Evolutionary conservation across 2,797 vertebrate genomes (phyloP).

Genomic region (Tympanoctomys barrerae): DNA sequence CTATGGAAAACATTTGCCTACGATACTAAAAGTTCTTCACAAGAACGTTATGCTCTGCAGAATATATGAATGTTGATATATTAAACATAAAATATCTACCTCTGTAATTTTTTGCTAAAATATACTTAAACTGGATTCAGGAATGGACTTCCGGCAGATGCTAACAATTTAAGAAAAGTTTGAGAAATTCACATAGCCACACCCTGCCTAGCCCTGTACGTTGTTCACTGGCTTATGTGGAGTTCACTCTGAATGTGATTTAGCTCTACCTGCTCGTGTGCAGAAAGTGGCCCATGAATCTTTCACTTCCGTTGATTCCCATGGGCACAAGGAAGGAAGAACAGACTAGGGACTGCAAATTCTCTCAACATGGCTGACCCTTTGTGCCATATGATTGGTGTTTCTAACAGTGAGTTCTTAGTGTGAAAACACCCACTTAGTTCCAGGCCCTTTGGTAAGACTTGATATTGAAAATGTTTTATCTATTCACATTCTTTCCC

Average conservation of each 20-base stretch:
- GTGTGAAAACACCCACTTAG: too few relatives aligned
- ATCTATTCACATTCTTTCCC: neutral
- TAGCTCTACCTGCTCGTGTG: too few relatives aligned
- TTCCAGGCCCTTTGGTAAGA: neutral
- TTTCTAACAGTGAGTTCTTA: too few relatives aligned
- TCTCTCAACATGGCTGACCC: too few relatives aligned
- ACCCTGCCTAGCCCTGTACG: too few relatives aligned
- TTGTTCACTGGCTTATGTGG: too few relatives aligned
- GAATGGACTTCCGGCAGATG: neutral
- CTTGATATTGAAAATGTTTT: slow-evolving; percentile 28
- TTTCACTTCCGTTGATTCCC: too few relatives aligned
- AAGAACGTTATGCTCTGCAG: neutral
- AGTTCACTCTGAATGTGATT: too few relatives aligned
- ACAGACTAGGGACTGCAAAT: too few relatives aligned
- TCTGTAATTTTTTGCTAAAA: neutral
- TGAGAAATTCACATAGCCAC: neutral
- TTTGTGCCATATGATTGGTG: too few relatives aligned
- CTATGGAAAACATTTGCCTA: neutral
- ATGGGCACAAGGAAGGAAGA: too few relatives aligned
- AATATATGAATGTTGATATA: slow-evolving; percentile 41
- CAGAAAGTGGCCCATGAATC: too few relatives aligned
- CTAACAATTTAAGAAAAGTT: slow-evolving; percentile 43
- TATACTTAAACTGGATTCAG: neutral
- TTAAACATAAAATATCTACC: slow-evolving; percentile 38
- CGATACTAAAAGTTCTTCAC: slow-evolving; percentile 8